Conservation (phyloP, 2,113 vertebrate species). For the Tyrannus savana region DNA sequence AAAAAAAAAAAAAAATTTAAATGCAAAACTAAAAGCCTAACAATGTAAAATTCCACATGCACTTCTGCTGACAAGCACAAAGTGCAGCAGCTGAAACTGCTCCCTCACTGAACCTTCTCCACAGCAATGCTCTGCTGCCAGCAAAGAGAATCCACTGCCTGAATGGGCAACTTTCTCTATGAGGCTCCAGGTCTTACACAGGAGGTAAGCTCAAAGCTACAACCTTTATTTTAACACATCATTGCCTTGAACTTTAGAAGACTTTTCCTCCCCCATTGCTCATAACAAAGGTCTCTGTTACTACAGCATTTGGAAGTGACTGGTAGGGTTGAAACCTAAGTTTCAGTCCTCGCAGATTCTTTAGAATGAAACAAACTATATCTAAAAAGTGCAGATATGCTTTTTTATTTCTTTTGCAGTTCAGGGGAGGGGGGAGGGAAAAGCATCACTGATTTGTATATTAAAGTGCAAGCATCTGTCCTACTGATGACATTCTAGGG, state of each 20-base stretch:
- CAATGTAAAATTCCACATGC: not conserved
- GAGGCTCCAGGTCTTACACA: not conserved
- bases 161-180: not conserved
- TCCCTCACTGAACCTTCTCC: not conserved
- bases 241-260: not conserved
- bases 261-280: not conserved
- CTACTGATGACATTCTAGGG: slow-evolving; percentile 84
- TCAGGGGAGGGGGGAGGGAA: slow-evolving; percentile 63
- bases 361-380: slow-evolving; percentile 62
- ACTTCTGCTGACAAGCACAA: not conserved
- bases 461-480: slow-evolving; percentile 85
- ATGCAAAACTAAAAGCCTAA: not conserved
- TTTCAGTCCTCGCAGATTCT: slow-evolving; percentile 61
- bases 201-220: slow-evolving; percentile 9
- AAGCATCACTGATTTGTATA: slow-evolving; percentile 83
- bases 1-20: not conserved
- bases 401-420: slow-evolving; percentile 69
- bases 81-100: not conserved
- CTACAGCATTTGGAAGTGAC: slow-evolving; percentile 24
- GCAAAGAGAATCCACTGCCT: not conserved
- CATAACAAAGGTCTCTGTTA: slow-evolving; percentile 2
- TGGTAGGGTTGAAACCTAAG: slow-evolving; percentile 41
- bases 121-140: not conserved
- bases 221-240: not conserved
- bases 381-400: slow-evolving; percentile 74